Base-by-base conservation (phyloP, 2,113 vertebrate species). In the Forbesichthys papilliferus region DNA sequence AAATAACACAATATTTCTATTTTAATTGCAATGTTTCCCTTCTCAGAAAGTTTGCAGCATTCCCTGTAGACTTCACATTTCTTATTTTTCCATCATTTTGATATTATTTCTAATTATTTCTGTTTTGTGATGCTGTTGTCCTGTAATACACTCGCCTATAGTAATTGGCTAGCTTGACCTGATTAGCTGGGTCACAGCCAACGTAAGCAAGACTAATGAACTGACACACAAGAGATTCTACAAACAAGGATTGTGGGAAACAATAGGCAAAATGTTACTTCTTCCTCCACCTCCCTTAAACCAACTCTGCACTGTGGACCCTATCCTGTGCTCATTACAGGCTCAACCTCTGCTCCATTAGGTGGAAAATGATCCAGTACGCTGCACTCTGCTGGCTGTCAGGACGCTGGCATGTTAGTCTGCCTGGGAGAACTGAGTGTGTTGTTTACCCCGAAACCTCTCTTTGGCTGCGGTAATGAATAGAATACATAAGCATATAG, bases 141-240 rank as follows among this genome's bases (percentile, higher is more conserved):
- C 46, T 9, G 11, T 48, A 48, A 14, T 34, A 18, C 47, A 10
- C 75, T 81, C 52, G 53, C 55, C 66, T 69, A 3, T 77, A 77
- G 84, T 87, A 90, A 89, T 90, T 86, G 82, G 68, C 78, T 77
- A 70, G 63, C 65, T 16, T 71, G 68, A 87, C 74, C 78, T 71
- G 55, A 73, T 55, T 70, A 86, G 75, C 76, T 69, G 77, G 83
- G 71, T 74, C 75, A 71, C 47, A 64, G 86, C 79, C 83, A 76
- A 74, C 80, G 71, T 56, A 46, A 75, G 71, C 63, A 59, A 57
- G 46, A 66, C 77, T 85, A 87, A 89, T 88, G 77, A 86, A 79
- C 68, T 62, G 64, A 78, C 70, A 68, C 47, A 55, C 63, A 67
- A 57, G 56, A 78, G 65, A 75, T 62, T 66, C 65, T 5, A 46